Evolutionary conservation across 2,888 invertebrate genomes (phyloP).

Genomic region (Xestia xanthographa): DNA sequence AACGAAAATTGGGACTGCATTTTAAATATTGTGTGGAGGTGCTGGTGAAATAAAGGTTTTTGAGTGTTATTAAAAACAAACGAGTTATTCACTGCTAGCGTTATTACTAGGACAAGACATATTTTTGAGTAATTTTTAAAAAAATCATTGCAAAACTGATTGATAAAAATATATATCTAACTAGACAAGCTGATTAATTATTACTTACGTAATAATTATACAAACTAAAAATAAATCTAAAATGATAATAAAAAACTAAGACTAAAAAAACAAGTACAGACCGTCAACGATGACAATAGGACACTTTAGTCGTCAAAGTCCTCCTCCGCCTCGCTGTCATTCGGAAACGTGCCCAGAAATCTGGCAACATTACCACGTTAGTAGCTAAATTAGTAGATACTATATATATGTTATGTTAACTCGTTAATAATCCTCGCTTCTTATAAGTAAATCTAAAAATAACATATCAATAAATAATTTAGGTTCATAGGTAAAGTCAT

Average conservation of each 20-base stretch:
- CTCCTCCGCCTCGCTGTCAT: too few relatives aligned
- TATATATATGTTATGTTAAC: too few relatives aligned
- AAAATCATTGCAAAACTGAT: background rate
- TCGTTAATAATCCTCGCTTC: background rate
- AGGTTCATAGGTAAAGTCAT: background rate
- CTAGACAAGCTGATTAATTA: too few relatives aligned
- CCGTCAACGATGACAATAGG: too few relatives aligned
- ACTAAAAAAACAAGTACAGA: too few relatives aligned
- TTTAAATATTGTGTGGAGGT: conserved; percentile 9
- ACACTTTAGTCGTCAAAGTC: too few relatives aligned
- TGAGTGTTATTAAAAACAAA: conserved; percentile 5
- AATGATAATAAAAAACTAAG: too few relatives aligned
- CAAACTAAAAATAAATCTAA: too few relatives aligned
- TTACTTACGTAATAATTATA: too few relatives aligned
- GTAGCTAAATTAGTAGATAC: background rate
- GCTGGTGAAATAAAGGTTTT: background rate
- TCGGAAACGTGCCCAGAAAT: too few relatives aligned
- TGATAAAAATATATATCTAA: background rate
- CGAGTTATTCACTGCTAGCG: background rate
- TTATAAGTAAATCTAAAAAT: background rate
- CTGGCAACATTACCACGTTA: too few relatives aligned
- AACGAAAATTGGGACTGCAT: conserved; percentile 15
- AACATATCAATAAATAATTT: background rate
- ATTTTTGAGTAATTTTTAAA: background rate
- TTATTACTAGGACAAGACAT: background rate